These are phyloP conservation scores for Pogonomyrmex barbatus DNA, from an alignment of 1,140 invertebrate genomes.

Conservation along the genomic window DNA sequence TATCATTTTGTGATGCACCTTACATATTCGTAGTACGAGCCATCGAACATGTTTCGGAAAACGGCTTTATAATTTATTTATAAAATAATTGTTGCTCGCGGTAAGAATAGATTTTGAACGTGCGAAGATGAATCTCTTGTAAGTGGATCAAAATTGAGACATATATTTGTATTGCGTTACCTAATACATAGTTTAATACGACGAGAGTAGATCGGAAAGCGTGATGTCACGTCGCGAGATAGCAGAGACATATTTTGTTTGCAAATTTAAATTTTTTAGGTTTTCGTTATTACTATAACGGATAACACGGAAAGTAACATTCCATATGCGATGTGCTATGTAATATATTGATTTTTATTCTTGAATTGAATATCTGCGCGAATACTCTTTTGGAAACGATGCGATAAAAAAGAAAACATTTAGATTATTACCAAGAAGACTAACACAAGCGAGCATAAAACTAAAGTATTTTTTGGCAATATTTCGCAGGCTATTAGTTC, in stretches of 20 bases:
- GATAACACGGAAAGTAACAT: neutral
- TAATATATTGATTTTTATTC: neutral
- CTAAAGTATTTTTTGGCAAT: neutral
- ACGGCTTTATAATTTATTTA: neutral
- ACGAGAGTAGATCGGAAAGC: neutral
- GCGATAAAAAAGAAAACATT: neutral
- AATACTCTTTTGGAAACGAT: neutral
- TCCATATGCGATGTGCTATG: neutral
- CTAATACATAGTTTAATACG: neutral
- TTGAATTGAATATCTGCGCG: neutral
- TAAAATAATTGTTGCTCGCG: too few relatives aligned
- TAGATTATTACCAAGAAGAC: neutral
- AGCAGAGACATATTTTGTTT: neutral
- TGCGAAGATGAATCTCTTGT: neutral
- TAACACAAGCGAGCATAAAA: neutral
- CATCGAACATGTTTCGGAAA: neutral
- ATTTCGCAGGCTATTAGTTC: constrained; percentile 83
- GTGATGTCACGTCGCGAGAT: neutral
- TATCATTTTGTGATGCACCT: neutral
- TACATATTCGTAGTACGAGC: neutral
- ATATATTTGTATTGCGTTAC: neutral
- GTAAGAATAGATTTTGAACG: neutral
- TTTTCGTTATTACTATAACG: neutral
- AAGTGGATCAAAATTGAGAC: neutral
- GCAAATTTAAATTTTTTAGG: neutral